Evolutionary conservation across 2,888 invertebrate genomes (phyloP), one percentile per base, ranked within the genome.

Genomic region (Nineta flava): DNA sequence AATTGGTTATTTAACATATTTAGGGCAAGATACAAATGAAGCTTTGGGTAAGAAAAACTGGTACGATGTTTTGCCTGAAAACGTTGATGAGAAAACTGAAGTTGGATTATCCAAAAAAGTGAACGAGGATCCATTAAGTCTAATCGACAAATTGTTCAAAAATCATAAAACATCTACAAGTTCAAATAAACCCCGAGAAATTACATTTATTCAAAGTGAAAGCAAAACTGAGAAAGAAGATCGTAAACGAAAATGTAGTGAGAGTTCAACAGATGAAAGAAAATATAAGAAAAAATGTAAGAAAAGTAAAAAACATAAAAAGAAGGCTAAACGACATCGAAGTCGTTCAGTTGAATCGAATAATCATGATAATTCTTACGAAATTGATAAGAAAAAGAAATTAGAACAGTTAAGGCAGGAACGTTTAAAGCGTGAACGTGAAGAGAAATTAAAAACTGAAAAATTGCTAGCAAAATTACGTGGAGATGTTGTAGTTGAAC

Each of bases 1-100:
- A 70, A 92, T 99, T 61, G 97, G 99, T 0, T 88, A 94, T 60
- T 72, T 97, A 38, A 95, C 93, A 3, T 96, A 95, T 69, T 73
- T 97, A 49, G 97, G 95, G 0, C 95, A 97, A 68, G 88, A 90
- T 60, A 86, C 87, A 34, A 83, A 87, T 67, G 90, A 91, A 69
- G 79, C 81, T 2, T 74, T 83, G n/a, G 87, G 84, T 35, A 82
- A 85, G 60, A 79, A 78, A 58, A 88, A 86, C 58, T 95, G 95
- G 94, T 95, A 93, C 69, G 83, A 91, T 65, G 73, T 81, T 50
- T 65, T 75, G 17, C 86, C 87, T 43, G 71, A 76, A 34, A 66
- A 78, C 54, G 63, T 56, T 52, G 59, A 64, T 45, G 52, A 59
- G 21, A 65, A 70, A 53, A 67, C 70, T 31, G 72, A 70, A 56